Base-by-base conservation (phyloP, 2,888 invertebrate species). In the Erannis defoliaria region DNA sequence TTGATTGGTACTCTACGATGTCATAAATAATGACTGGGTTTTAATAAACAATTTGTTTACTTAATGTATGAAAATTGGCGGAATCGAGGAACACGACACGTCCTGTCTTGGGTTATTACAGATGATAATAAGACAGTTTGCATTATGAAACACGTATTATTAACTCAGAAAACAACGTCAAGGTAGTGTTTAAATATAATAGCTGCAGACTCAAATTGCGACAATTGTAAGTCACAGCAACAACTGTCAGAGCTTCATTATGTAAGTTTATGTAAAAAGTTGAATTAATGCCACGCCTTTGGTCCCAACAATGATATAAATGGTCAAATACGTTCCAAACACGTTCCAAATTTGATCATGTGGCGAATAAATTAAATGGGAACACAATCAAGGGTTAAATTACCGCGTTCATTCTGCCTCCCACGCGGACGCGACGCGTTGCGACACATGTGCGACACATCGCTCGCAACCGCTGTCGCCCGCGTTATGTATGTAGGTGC, bases 331-430 rank as follows among this genome's bases (percentile, higher is more conserved):
- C n/a, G n/a, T n/a, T n/a, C n/a, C 86, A 86, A 85, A 86, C 85
- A 84, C 85, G 84, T 81, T 84, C 89, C 90, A 88, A 92, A 90
- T 90, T 90, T 90, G 90, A 90, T 88, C 87, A 88, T 86, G 86
- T 80, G 71, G 85, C 86, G 85, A 89, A 91, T 90, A 92, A 91
- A 90, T 91, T 90, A 88, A 89, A 90, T 89, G 84, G 80, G 84
- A 85, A 91, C 87, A 92, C 90, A 93, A 93, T 91, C 90, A 90
- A 83, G 90, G 90, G 87, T 89, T 90, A 90, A 92, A 92, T 92
- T 89, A 92, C 88, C 82, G 90, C 79, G 40, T 89, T 86, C 87
- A 91, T 90, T 89, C 85, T 87, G 75, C 86, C 84, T 85, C 92
- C 92, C 91, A 92, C 92, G 78, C 90, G 78, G 60, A 50, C 18